phyloP scores from a whole-genome alignment of 2,888 invertebrate genomes.

The Xestia c-nigrum region DNA sequence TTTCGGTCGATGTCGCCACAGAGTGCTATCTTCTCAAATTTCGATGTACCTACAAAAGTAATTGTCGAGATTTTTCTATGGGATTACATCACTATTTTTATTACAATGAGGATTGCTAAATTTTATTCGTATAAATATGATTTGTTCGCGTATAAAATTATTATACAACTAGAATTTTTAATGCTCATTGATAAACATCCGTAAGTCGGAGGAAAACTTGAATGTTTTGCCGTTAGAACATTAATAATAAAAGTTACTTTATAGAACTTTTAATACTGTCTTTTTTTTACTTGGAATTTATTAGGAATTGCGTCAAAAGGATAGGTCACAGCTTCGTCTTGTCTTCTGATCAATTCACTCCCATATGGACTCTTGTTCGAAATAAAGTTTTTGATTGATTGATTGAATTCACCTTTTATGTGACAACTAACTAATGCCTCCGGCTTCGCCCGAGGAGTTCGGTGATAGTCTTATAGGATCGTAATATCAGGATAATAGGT shows the following conservation, averaged over 20 bases:
- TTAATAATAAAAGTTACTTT: constrained; percentile 24
- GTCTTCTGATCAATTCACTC: not conserved
- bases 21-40: constrained; percentile 71
- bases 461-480: not conserved
- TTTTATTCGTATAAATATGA: constrained; percentile 42
- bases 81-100: constrained; percentile 65
- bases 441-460: not conserved
- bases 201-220: constrained; percentile 2
- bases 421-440: not conserved
- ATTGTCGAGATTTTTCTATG: constrained; percentile 67
- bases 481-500: not conserved
- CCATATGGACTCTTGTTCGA: too few relatives aligned
- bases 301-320: not conserved
- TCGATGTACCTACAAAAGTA: constrained; percentile 69
- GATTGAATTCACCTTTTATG: not conserved
- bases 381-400: too few relatives aligned
- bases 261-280: not conserved
- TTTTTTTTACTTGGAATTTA: constrained; percentile 17
- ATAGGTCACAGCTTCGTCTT: too few relatives aligned
- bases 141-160: constrained; percentile 37
- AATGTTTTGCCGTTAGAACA: constrained; percentile 6
- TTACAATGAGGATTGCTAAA: constrained; percentile 61
- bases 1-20: constrained; percentile 84
- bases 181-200: constrained; percentile 34
- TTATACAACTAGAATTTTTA: constrained; percentile 41